Percentiles rank a stretch among this genome's conserved stretches.
These are phyloP conservation scores for Philonicus albiceps DNA, from an alignment of 2,888 invertebrate species.

Conservation along the genomic window DNA sequence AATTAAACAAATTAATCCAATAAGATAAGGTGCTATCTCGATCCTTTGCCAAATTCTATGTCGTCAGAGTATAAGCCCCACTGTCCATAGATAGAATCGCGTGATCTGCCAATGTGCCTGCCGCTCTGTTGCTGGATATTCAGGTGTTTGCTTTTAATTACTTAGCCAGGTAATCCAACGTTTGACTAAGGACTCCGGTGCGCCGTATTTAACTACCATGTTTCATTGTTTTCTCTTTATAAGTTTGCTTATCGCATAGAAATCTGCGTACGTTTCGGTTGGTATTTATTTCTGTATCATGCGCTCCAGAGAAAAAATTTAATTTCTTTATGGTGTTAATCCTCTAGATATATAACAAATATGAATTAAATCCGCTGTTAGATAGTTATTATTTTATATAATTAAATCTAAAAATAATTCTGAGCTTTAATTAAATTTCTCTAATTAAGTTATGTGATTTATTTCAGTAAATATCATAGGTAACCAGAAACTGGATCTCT, in stretches of 20 bases:
- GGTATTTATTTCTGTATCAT: neutral
- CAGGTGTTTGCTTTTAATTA: conserved; percentile 36
- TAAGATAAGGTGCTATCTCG: neutral
- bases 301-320: neutral
- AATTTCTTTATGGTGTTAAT: neutral
- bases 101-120: neutral
- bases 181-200: neutral
- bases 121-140: neutral
- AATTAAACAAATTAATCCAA: neutral
- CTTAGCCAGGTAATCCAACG: neutral
- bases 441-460: neutral
- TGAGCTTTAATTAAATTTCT: neutral
- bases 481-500: neutral
- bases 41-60: neutral
- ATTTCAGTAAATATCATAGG: neutral
- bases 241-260: neutral
- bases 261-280: neutral
- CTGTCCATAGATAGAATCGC: neutral
- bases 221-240: neutral
- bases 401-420: neutral
- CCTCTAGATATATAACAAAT: neutral
- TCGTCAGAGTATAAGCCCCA: neutral
- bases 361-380: neutral
- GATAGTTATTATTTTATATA: neutral
- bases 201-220: neutral